Conservation (phyloP, 2,797 vertebrate genomes). For the Diglossa cyanea region DNA sequence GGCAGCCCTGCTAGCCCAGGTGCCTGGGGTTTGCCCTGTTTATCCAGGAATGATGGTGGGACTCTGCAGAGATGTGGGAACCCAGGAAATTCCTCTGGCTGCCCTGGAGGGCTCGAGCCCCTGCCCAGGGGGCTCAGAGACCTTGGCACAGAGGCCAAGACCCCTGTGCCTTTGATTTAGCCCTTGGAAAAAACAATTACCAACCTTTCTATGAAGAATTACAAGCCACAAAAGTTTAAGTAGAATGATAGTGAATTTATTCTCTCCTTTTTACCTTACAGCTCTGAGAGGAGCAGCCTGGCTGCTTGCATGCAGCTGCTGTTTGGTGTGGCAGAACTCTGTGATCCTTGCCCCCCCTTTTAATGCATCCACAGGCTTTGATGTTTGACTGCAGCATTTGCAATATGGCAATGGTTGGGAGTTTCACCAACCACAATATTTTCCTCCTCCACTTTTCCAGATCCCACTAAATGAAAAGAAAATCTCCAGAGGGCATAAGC, state of each 20-base stretch:
- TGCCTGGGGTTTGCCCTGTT: background rate
- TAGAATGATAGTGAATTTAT: no score
- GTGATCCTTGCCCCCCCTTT: background rate
- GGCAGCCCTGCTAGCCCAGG: fast-evolving
- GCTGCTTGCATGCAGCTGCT: background rate
- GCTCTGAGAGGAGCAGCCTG: background rate
- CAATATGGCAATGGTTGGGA: background rate
- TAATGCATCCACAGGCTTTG: background rate
- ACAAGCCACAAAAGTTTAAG: no score
- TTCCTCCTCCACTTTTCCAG: background rate
- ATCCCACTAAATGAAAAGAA: background rate
- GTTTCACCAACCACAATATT: background rate
- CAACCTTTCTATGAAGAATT: no score
- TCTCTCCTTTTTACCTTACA: background rate
- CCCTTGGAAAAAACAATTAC: no score
- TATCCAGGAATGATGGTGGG: background rate
- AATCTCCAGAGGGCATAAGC: background rate
- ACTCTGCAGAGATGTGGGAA: background rate
- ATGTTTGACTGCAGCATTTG: background rate
- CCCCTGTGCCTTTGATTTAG: no score
- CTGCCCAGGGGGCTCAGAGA: no score
- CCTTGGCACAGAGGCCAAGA: no score
- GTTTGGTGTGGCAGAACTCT: background rate
- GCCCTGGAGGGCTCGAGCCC: no score
- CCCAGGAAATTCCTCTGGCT: no score